Conservation (phyloP, 2,797 vertebrate genomes). For the Oceanodroma leucorhoa region DNA sequence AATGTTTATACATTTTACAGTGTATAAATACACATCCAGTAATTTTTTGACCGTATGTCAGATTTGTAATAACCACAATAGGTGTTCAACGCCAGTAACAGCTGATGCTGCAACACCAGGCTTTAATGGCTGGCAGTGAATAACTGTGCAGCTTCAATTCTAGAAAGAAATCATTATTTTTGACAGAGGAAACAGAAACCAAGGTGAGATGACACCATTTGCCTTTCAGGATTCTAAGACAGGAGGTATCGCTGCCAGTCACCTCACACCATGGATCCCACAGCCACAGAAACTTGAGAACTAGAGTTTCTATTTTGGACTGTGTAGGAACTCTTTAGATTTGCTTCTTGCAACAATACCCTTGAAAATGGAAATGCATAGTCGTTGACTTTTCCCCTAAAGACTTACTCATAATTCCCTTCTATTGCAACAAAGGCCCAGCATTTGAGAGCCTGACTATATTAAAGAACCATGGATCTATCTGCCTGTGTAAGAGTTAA, state of each 20-base stretch:
- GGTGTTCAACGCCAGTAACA: neutral
- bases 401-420: neutral
- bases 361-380: neutral
- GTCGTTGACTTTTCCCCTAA: neutral
- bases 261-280: accelerated
- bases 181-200: neutral
- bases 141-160: neutral
- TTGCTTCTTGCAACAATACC: neutral
- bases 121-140: neutral
- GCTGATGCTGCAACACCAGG: neutral
- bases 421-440: neutral
- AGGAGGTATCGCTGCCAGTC: neutral
- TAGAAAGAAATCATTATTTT: neutral
- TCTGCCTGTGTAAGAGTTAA: neutral
- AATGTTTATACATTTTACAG: neutral
- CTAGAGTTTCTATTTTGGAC: neutral
- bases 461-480: neutral
- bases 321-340: neutral
- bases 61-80: neutral
- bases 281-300: neutral
- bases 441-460: neutral
- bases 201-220: neutral
- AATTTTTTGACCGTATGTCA: neutral
- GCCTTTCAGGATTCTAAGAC: neutral
- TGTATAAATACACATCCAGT: neutral